A percentile compares a stretch with the other conserved stretches of the same genome.
Conservation (phyloP, 2,797 vertebrate genomes). For the Sarcophilus harrisii region DNA sequence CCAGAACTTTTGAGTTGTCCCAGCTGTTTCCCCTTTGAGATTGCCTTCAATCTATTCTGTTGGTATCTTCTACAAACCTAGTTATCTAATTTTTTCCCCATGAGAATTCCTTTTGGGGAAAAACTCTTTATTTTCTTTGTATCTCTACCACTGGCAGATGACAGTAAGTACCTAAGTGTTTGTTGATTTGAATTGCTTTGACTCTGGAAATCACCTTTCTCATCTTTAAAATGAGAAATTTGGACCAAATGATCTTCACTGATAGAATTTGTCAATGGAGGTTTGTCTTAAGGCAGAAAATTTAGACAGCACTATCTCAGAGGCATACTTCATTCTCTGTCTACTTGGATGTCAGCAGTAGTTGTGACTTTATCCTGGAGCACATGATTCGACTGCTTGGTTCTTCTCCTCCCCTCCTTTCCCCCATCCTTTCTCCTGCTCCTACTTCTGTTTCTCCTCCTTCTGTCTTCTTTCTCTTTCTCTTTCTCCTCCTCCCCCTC, state of each 20-base stretch:
- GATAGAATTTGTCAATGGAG: not conserved
- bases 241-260: not conserved
- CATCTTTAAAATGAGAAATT: not conserved
- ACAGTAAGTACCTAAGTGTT: not conserved
- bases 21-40: not conserved
- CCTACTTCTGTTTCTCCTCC: not conserved
- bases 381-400: not conserved
- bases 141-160: too few relatives aligned
- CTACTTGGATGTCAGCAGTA: not conserved
- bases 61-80: not conserved
- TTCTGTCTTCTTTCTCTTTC: too few relatives aligned
- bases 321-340: not conserved
- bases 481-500: too few relatives aligned
- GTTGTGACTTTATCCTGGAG: not conserved
- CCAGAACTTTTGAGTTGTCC: not conserved
- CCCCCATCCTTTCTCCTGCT: not conserved
- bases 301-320: not conserved
- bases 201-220: not conserved
- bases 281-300: not conserved
- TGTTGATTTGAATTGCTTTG: not conserved
- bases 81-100: not conserved
- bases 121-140: not conserved
- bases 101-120: not conserved
- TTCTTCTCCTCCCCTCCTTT: not conserved
- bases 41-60: not conserved